A percentile compares a stretch with the other conserved stretches of the same genome.
Evolutionary conservation across 2,888 invertebrate genomes (phyloP).

Genomic region (Eilema caniola): DNA sequence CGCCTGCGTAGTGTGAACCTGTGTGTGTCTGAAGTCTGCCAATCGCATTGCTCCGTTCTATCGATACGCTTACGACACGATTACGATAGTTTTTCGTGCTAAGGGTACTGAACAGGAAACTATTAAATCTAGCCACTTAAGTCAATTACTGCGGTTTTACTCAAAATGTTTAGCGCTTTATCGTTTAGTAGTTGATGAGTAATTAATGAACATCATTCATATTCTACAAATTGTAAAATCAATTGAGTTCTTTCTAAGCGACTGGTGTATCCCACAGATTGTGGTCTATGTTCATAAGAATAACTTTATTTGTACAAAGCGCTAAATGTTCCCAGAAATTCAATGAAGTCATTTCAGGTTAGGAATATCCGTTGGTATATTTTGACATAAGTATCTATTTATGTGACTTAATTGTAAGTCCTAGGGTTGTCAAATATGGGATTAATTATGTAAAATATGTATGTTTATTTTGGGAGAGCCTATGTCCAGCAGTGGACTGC

Average conservation of each 20-base stretch:
- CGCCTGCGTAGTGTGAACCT: too few relatives aligned
- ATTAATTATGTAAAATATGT: neutral
- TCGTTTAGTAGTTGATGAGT: neutral
- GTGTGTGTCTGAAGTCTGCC: too few relatives aligned
- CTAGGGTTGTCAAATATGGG: neutral
- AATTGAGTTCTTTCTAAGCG: neutral
- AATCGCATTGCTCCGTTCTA: too few relatives aligned
- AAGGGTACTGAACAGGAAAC: neutral
- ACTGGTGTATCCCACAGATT: neutral
- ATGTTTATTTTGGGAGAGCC: too few relatives aligned
- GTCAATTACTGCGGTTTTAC: constrained; percentile 7
- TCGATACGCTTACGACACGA: too few relatives aligned
- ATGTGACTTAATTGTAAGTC: neutral
- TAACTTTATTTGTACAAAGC: neutral
- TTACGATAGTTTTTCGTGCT: too few relatives aligned
- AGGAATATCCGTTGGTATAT: neutral
- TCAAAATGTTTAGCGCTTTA: neutral
- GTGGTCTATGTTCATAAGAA: neutral
- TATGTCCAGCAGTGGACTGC: too few relatives aligned
- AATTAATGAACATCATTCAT: neutral
- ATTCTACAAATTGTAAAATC: neutral
- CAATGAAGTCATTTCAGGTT: neutral
- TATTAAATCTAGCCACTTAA: neutral
- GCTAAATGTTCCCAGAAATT: neutral
- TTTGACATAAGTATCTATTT: neutral